These are phyloP conservation scores for Australoheros facetus DNA, from an alignment of 2,797 vertebrate genomes.

Conservation along the genomic window DNA sequence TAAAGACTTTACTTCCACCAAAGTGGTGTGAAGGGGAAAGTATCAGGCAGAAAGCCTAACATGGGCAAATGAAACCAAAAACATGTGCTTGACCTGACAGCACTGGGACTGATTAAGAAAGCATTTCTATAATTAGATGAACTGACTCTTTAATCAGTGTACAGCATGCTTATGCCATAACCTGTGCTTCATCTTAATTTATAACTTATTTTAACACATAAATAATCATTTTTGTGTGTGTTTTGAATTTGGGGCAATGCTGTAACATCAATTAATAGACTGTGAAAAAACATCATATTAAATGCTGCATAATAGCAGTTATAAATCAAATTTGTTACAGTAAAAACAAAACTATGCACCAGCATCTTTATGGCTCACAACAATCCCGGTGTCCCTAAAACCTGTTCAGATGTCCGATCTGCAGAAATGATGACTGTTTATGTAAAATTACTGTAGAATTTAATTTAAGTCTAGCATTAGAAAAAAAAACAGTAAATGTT, in stretches of 20 bases:
- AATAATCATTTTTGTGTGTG: accelerated
- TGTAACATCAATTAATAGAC: neutral
- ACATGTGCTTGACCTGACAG: neutral
- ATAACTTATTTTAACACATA: neutral
- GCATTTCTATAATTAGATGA: neutral
- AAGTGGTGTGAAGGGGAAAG: neutral
- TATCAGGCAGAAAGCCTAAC: neutral
- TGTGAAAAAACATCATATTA: neutral
- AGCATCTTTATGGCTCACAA: neutral
- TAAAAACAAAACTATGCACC: neutral
- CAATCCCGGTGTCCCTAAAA: neutral
- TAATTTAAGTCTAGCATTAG: neutral
- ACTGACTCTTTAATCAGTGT: neutral
- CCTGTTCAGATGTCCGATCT: neutral
- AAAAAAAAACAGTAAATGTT: slow-evolving; percentile 6
- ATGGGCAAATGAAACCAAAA: neutral
- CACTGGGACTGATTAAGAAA: neutral
- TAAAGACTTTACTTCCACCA: neutral
- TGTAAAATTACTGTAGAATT: neutral
- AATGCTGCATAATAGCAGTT: too few relatives aligned
- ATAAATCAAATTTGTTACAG: too few relatives aligned
- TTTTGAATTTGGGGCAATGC: neutral
- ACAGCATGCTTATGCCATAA: neutral
- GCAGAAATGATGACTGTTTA: neutral
- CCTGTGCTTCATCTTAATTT: neutral